Evolutionary conservation across 1,140 invertebrate genomes (phyloP).

Genomic region (Drosophila aff.): DNA sequence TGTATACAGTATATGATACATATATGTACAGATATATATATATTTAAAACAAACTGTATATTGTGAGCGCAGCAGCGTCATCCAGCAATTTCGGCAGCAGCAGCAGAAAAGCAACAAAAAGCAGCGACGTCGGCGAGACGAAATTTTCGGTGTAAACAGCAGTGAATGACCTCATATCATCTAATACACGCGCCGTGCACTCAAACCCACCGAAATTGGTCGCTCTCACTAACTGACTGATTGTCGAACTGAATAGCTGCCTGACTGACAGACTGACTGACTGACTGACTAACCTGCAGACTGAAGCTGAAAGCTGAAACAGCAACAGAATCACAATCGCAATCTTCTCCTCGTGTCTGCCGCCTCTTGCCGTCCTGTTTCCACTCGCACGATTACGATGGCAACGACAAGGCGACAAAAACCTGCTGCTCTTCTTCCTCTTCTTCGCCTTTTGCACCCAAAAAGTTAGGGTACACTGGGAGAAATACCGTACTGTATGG

Average conservation of each 20-base stretch:
- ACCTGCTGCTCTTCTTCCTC: slow-evolving; percentile 52
- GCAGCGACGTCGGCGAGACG: slow-evolving; percentile 62
- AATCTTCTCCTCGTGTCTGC: slow-evolving; percentile 24
- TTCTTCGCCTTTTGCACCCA: slow-evolving; percentile 44
- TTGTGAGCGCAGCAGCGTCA: slow-evolving; percentile 62
- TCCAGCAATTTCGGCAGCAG: slow-evolving; percentile 45
- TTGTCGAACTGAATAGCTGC: slow-evolving; percentile 22
- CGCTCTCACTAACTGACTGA: slow-evolving; percentile 29
- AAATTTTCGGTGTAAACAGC: slow-evolving; percentile 78
- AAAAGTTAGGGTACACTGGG: slow-evolving; percentile 27
- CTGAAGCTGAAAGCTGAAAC: slow-evolving; percentile 43
- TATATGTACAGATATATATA: neutral
- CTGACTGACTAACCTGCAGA: slow-evolving; percentile 72
- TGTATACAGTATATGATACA: neutral
- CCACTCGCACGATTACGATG: slow-evolving; percentile 33
- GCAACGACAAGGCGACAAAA: slow-evolving; percentile 52
- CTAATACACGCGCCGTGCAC: slow-evolving; percentile 80
- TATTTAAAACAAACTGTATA: slow-evolving; percentile 35
- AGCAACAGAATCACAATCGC: slow-evolving; percentile 56
- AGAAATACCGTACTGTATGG: neutral
- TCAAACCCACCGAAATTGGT: slow-evolving; percentile 61
- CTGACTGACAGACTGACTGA: slow-evolving; percentile 15
- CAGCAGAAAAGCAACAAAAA: slow-evolving; percentile 20
- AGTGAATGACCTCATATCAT: slow-evolving; percentile 85
- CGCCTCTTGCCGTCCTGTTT: neutral